Evolutionary conservation across 2,113 vertebrate genomes (phyloP).

Genomic region (Sigmodon hispidus): DNA sequence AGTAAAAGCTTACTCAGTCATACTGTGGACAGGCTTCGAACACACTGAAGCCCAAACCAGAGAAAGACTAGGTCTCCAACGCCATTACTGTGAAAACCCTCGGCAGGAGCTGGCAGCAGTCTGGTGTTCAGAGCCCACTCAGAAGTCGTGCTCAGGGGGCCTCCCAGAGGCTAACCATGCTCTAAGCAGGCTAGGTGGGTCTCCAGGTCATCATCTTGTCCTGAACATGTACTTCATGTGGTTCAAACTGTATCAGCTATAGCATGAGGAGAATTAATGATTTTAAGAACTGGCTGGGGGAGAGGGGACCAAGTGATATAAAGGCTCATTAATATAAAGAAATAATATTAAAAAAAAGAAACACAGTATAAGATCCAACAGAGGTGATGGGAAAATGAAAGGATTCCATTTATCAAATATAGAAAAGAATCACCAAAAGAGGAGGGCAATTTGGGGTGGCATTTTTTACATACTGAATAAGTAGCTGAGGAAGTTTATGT

Average conservation of each 20-base stretch:
- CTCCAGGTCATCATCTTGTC: neutral
- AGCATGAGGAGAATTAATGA: neutral
- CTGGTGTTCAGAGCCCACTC: neutral
- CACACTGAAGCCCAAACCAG: neutral
- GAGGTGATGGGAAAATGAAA: neutral
- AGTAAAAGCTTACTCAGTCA: constrained; percentile 46
- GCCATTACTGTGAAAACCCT: accelerated
- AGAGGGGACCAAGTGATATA: neutral
- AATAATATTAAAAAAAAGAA: too few relatives aligned
- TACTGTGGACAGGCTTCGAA: neutral
- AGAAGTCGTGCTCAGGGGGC: neutral
- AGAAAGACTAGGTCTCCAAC: neutral
- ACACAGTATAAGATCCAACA: too few relatives aligned
- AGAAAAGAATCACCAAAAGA: neutral
- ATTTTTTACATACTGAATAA: neutral
- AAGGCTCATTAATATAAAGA: neutral
- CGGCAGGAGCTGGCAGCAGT: accelerated
- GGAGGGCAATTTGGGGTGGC: neutral
- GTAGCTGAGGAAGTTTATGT: neutral
- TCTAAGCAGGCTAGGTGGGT: neutral
- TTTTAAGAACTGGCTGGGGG: neutral
- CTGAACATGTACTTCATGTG: neutral
- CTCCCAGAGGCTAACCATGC: neutral
- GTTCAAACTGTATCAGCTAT: neutral
- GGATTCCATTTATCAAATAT: neutral